Evolutionary conservation across 2,797 vertebrate species (phyloP).

Genomic region (Diplodus sargus): DNA sequence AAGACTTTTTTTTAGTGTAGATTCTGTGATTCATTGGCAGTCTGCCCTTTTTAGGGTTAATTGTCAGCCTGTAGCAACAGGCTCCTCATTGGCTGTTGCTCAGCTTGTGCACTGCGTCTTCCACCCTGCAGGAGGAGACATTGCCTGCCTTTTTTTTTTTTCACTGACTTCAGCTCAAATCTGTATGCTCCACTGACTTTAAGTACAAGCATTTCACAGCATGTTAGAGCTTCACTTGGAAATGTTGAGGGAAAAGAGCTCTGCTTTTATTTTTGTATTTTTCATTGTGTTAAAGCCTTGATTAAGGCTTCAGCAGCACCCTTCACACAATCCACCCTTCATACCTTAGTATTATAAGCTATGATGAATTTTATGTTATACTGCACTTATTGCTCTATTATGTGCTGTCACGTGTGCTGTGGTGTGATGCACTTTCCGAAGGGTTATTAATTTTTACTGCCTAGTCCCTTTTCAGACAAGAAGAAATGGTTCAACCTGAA

Average conservation of each 20-base stretch:
- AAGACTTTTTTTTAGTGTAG: neutral
- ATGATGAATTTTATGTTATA: neutral
- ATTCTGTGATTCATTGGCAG: slow-evolving; percentile 1
- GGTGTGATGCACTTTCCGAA: slow-evolving; percentile 5
- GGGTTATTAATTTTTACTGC: slow-evolving; percentile 32
- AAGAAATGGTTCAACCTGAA: slow-evolving; percentile 65
- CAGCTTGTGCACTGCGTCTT: slow-evolving; percentile 58
- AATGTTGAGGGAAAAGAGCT: neutral
- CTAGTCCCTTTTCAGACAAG: slow-evolving; percentile 43
- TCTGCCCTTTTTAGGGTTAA: slow-evolving; percentile 65
- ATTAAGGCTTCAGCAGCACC: neutral
- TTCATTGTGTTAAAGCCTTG: neutral
- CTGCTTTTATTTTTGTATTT: neutral
- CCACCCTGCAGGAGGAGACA: slow-evolving; percentile 78
- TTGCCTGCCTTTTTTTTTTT: slow-evolving; percentile 44
- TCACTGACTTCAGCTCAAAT: neutral
- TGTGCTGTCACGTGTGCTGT: neutral
- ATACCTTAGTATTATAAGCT: neutral
- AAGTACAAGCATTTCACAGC: slow-evolving; percentile 9
- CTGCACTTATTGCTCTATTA: neutral
- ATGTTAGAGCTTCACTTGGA: neutral
- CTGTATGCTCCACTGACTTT: slow-evolving; percentile 7
- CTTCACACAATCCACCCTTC: neutral
- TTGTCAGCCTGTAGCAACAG: slow-evolving; percentile 72
- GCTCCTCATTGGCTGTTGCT: slow-evolving; percentile 68